Evolutionary conservation across 2,113 vertebrate species (phyloP).

Genomic region (Glareola pratincola): DNA sequence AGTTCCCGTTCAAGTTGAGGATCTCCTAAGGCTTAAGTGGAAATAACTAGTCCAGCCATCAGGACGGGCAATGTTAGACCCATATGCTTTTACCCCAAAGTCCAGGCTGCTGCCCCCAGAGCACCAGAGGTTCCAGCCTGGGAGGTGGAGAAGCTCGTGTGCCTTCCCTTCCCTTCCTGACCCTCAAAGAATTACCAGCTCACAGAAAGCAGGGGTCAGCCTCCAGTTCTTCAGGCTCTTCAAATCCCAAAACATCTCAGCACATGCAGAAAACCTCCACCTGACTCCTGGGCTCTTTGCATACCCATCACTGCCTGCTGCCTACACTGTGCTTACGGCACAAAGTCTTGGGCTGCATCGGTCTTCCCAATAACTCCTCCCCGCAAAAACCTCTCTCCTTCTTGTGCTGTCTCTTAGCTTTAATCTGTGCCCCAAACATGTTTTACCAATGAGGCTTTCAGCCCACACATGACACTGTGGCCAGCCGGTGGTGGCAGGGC

Average conservation of each 20-base stretch:
- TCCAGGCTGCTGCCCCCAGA: neutral
- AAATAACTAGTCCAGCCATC: neutral
- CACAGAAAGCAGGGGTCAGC: neutral
- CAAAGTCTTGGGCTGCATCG: neutral
- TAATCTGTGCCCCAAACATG: neutral
- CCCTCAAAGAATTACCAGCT: neutral
- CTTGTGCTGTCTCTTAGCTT: neutral
- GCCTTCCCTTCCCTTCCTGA: neutral
- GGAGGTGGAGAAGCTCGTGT: neutral
- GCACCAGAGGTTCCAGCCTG: neutral
- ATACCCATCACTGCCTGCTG: neutral
- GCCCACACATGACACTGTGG: too few species aligned
- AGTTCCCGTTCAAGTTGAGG: neutral
- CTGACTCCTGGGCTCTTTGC: neutral
- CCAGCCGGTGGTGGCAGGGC: neutral
- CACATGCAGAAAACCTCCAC: neutral
- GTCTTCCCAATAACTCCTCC: neutral
- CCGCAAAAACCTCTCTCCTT: neutral
- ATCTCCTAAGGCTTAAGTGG: neutral
- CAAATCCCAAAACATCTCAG: neutral
- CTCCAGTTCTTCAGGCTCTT: neutral
- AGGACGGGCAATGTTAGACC: neutral
- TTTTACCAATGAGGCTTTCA: neutral
- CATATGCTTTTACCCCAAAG: neutral
- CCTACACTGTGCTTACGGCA: neutral